Base-by-base conservation (phyloP, 2,888 invertebrate genomes). In the Alentia gelatinosa region DNA sequence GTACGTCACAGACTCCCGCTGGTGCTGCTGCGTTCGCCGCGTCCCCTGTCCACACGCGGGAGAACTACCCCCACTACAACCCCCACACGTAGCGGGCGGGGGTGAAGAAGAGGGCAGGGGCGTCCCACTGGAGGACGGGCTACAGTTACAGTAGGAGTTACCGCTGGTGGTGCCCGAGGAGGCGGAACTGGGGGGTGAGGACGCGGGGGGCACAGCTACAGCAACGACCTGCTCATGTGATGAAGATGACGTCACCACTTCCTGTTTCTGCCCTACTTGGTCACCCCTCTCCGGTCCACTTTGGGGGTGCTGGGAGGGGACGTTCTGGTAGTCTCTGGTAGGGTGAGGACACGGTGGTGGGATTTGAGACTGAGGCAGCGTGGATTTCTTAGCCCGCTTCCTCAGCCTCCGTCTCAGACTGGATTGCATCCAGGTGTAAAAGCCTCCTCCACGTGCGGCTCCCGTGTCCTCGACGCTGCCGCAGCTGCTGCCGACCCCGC, bases 401-500 rank as follows among this genome's bases (percentile, higher is more conserved):
- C 86, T 23, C 47, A 42, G 42, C 47, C 47, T 42, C 47, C 86
- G 26, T 23, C 86, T 23, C 1, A 86, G 50, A 47, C 86, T 86
- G 86, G 47, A 47, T 50, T 86, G 86, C 50, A 86, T 50, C 86
- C 86, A 86, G 86, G 47, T 86, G 50, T 86, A 86, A 23, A 86
- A 86, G 4, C 86, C 86, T 12, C 30, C 74, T 35, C 79, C 79
- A 37, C 79, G n/a, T 0, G 37, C 39, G 1, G n/a, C 79, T 35
- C 74, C 74, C 39, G 83, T 35, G 26, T 33, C 50, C 30, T 9
- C 30, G 4, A 42, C 47, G 86, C 86, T 86, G 19, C 86, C 86
- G 26, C 50, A 26, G 50, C 86, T 83, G 40, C 83, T 86, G 5
- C 47, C 86, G 7, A 35, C 79, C 47, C 0, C 86, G 26, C 47